Evolutionary conservation across 2,888 invertebrate genomes (phyloP), one percentile per base, ranked within the genome.

Genomic region (Minunthozetes semirufus): DNA sequence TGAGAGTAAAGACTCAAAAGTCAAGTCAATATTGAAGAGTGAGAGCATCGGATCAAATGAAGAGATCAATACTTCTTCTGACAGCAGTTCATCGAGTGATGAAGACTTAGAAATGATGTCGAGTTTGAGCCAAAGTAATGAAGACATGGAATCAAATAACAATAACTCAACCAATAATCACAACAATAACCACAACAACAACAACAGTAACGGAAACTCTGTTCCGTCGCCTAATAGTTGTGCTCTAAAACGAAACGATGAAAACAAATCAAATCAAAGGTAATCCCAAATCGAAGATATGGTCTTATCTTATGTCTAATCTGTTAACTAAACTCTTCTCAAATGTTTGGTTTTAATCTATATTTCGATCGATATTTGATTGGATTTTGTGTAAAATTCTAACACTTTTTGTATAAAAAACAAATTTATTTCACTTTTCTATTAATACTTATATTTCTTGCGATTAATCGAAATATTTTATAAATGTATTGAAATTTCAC

Each of bases 231-330:
- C 66, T 42, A 48, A 70, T 48, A 11, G 25, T 9, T 48, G 46
- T 25, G 46, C 48, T 48, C 17, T 48, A 5, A 70, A 22, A 48
- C 4, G 13, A 70, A 70, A 17, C 9, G 70, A 70, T 48, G 70
- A 70, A 46, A 70, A 59, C 4, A 59, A 66, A 66, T 0, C 63
- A n/a, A 66, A 66, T 66, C 29, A 70, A 70, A 70, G 70, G 70
- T 70, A 70, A 70, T 19, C 22, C 25, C 11, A 13, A 68, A 3
- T 15, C 48, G 70, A 70, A 70, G 63, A 19, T 0, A 38, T 38
- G 27, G 59, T 59, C 11, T 29, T 6, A 1, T 42, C 42, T 42
- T 42, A 42, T 53, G 53, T 22, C 53, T 53, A 19, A 53, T 6
- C n/a, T 6, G 6, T 19, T 29, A 29, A 29, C 17, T 27, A 29